Base-by-base conservation (phyloP, 2,888 invertebrate species). In the Hydropsyche betteni region DNA sequence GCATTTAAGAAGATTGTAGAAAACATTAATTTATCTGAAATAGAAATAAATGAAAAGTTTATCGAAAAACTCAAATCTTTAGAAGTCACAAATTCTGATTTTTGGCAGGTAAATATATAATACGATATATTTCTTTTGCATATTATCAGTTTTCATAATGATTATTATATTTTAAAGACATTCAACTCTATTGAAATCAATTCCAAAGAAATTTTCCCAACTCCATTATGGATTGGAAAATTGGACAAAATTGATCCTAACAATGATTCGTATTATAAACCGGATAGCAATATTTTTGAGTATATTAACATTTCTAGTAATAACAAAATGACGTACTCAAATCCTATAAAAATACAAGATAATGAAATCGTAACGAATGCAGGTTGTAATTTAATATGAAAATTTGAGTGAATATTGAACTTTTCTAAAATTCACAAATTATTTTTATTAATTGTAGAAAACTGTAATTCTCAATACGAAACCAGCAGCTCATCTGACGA, bases 151-250 rank as follows among this genome's bases (percentile, higher is more conserved):
- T 24, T 24, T 24, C 24, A 16, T 38, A 51, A 14, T 70, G 3
- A 44, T 2, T 44, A 44, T 44, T 55, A 36, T 14, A 55, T 16
- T 52, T 69, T 78, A 55, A 79, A 24, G 79, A 70, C 74, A 38
- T 79, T 79, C 44, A 79, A 79, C 34, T 52, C 14, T 33, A 79
- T 58, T n/a, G 79, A 79, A 76, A 34, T 14, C 7, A 75, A 68
- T 24, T 51, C 73, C 33, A 44, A 69, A 55, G 75, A 70, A 16
- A 53, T 78, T n/a, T 61, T 34, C 14, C 71, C 77, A 2, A 69
- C 4, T 51, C 69, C 79, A 38, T 74, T 69, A 69, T 79, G 79
- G 79, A 51, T 6, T n/a, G 79, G 79, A 51, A 61, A 76, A 52
- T 70, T 79, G 44, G 38, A 77, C 44, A 58, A 50, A 16, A 79